These are phyloP conservation scores for Trachelus stipa DNA, from an alignment of 2,888 invertebrate species.

Conservation along the genomic window DNA sequence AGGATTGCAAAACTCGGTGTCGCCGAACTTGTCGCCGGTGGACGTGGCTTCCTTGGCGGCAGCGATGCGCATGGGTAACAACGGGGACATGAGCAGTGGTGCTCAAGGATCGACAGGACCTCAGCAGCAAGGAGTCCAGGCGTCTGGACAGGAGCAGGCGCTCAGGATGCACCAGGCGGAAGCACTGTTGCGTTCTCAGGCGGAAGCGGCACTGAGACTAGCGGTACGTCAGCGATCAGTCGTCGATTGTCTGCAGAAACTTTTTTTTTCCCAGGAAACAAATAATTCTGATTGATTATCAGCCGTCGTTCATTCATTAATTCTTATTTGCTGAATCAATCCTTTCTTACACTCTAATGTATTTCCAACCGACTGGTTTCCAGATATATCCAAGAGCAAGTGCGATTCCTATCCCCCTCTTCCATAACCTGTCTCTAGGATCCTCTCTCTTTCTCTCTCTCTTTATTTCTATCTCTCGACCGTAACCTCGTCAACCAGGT, in stretches of 20 bases:
- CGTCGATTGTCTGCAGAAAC: slow-evolving; percentile 39
- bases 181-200: slow-evolving; percentile 84
- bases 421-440: neutral
- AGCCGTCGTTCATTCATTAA: slow-evolving; percentile 44
- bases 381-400: neutral
- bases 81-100: slow-evolving; percentile 61
- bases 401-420: neutral
- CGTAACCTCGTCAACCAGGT: neutral
- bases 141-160: slow-evolving; percentile 68
- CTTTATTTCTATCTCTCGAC: neutral
- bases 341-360: neutral
- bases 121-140: slow-evolving; percentile 61
- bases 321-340: neutral
- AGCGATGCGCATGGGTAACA: slow-evolving; percentile 68
- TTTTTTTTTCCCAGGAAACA: neutral
- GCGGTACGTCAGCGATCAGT: slow-evolving; percentile 70
- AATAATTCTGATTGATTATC: slow-evolving; percentile 23
- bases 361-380: neutral
- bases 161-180: slow-evolving; percentile 81
- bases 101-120: slow-evolving; percentile 60
- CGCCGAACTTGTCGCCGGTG: slow-evolving; percentile 64
- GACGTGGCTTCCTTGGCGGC: slow-evolving; percentile 64
- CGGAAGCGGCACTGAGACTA: slow-evolving; percentile 84
- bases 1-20: slow-evolving; percentile 63
- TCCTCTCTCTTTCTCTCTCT: neutral